phyloP scores from a whole-genome alignment of 1,140 invertebrate species.

The Drosophila teissieri region DNA sequence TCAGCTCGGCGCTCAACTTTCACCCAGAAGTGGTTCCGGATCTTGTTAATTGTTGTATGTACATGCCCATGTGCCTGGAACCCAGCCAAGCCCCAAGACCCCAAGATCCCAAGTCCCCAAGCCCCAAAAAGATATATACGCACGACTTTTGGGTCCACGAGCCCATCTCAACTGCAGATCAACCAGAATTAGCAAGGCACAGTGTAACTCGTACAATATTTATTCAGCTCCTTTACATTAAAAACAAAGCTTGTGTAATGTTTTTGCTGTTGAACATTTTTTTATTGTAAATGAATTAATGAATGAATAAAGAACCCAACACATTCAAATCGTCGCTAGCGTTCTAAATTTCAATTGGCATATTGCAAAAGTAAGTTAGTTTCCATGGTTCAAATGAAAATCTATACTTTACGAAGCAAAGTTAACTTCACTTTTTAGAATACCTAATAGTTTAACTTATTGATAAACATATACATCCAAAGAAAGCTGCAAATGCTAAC shows the following conservation, averaged over 20 bases:
- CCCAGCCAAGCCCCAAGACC: slow-evolving; percentile 33
- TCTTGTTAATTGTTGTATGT: slow-evolving; percentile 76
- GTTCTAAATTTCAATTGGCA: not conserved
- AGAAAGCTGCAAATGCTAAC: too few species aligned
- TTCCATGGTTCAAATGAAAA: too few species aligned
- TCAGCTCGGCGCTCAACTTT: slow-evolving; percentile 39
- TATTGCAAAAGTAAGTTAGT: too few species aligned
- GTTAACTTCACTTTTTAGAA: too few species aligned
- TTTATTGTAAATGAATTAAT: slow-evolving; percentile 72
- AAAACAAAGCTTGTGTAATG: slow-evolving; percentile 63
- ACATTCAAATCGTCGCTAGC: slow-evolving; percentile 47
- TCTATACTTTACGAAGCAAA: too few species aligned
- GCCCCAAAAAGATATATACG: not conserved
- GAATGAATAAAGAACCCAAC: slow-evolving; percentile 77
- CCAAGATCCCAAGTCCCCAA: not conserved
- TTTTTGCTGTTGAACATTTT: slow-evolving; percentile 72
- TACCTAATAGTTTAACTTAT: too few species aligned
- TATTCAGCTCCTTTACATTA: slow-evolving; percentile 78
- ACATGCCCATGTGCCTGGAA: slow-evolving; percentile 56
- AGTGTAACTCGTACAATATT: slow-evolving; percentile 77
- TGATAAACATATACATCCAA: too few species aligned
- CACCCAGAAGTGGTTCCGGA: slow-evolving; percentile 61
- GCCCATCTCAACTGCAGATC: slow-evolving; percentile 5
- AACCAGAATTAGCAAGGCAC: slow-evolving; percentile 42
- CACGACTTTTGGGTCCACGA: slow-evolving; percentile 10